A percentile compares a stretch with the other conserved stretches of the same genome.
Conservation (phyloP, 1,140 invertebrate species). For the Listronotus oregonensis region DNA sequence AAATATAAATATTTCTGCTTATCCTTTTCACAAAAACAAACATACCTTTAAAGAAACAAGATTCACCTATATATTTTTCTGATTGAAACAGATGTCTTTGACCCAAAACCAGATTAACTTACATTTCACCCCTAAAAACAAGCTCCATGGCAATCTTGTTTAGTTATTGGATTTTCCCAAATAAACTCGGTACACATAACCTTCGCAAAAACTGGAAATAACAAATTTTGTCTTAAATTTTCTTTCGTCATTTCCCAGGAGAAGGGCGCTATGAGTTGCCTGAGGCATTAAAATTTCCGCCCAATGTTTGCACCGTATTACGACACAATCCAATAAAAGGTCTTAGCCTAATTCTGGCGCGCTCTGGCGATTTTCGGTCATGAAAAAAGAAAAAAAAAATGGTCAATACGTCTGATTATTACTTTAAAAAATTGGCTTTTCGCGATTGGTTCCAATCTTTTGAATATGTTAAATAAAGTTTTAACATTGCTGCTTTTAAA, state of each 20-base stretch:
- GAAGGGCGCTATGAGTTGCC: slow-evolving; percentile 7
- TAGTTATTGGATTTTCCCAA: slow-evolving; percentile 38
- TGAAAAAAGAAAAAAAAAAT: not conserved
- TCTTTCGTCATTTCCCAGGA: slow-evolving; percentile 30
- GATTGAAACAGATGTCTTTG: slow-evolving; percentile 3
- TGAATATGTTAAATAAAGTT: too few relatives aligned
- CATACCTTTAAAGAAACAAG: too few relatives aligned
- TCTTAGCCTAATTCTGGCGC: not conserved
- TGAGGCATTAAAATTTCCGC: slow-evolving; percentile 23
- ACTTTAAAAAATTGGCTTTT: too few relatives aligned
- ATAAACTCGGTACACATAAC: slow-evolving; percentile 27
- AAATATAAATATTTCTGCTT: too few relatives aligned
- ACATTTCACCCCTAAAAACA: slow-evolving; percentile 30
- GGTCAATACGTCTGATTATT: too few relatives aligned
- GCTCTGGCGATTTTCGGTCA: not conserved
- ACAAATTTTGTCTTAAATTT: slow-evolving; percentile 20
- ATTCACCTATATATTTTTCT: too few relatives aligned
- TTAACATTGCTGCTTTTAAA: too few relatives aligned
- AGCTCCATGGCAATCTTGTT: slow-evolving; percentile 31
- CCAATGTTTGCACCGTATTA: not conserved
- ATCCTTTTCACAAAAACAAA: too few relatives aligned
- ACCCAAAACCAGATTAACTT: slow-evolving; percentile 33
- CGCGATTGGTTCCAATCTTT: too few relatives aligned
- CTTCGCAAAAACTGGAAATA: slow-evolving; percentile 29
- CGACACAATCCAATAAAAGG: slow-evolving; percentile 11